Conservation (phyloP, 2,113 vertebrate genomes). For the Acanthochromis polyacanthus region DNA sequence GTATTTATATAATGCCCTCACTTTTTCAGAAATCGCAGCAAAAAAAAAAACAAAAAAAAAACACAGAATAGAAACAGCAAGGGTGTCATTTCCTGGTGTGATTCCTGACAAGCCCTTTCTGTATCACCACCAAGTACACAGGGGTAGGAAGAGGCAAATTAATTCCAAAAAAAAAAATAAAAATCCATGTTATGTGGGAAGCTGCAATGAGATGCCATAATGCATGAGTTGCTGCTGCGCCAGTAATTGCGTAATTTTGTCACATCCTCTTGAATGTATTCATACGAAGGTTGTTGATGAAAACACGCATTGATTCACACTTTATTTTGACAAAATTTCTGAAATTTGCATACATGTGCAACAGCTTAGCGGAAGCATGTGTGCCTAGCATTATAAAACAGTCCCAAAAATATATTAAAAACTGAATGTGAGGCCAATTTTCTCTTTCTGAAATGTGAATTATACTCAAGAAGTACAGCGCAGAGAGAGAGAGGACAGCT, state of each 20-base stretch:
- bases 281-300: conserved; percentile 22
- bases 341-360: conserved; percentile 16
- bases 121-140: not conserved
- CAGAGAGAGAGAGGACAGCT: not conserved
- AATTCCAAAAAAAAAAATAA: not conserved
- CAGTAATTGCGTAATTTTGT: conserved; percentile 42
- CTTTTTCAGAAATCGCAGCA: too few species aligned
- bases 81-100: not conserved
- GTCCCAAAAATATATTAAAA: not conserved
- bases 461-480: not conserved
- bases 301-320: conserved; percentile 23
- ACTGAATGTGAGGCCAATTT: not conserved
- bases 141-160: conserved; percentile 18
- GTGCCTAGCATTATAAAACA: not conserved
- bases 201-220: conserved; percentile 30
- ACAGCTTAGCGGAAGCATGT: not conserved
- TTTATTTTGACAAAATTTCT: conserved; percentile 2
- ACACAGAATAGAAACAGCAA: too few species aligned
- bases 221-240: conserved; percentile 31
- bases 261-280: conserved; percentile 40
- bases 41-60: too few species aligned
- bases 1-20: too few species aligned
- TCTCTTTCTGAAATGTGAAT: conserved; percentile 4
- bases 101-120: not conserved
- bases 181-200: conserved; percentile 13